A percentile compares a stretch with the other conserved stretches of the same genome.
phyloP scores from a whole-genome alignment of 2,888 invertebrate genomes.

The Drosophila putrida region DNA sequence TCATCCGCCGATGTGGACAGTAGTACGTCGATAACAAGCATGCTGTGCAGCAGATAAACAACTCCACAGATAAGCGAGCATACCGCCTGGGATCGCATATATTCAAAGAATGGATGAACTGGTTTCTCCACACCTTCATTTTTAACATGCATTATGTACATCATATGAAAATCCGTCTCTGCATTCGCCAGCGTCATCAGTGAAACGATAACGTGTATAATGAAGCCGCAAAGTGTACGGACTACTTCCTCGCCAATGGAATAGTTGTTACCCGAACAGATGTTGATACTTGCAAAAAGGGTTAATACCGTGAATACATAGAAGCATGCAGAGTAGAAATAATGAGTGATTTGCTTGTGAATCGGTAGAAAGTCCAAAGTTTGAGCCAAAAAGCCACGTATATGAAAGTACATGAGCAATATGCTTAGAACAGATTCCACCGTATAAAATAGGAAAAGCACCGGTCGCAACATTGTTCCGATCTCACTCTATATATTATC shows the following conservation, averaged over 20 bases:
- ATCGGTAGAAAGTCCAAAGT: background rate
- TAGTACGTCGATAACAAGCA: slow-evolving; percentile 51
- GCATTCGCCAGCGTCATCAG: slow-evolving; percentile 47
- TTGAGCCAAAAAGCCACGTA: slow-evolving; percentile 30
- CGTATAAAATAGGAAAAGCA: slow-evolving; percentile 54
- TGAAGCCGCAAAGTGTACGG: slow-evolving; percentile 20
- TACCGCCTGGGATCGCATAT: slow-evolving; percentile 45
- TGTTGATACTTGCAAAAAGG: slow-evolving; percentile 49
- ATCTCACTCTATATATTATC: background rate
- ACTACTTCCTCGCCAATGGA: slow-evolving; percentile 37
- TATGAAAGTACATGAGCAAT: slow-evolving; percentile 31
- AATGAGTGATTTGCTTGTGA: background rate
- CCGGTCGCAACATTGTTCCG: slow-evolving; percentile 30
- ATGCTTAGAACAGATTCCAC: slow-evolving; percentile 39
- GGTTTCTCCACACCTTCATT: slow-evolving; percentile 9
- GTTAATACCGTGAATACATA: slow-evolving; percentile 39
- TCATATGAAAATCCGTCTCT: slow-evolving; percentile 33
- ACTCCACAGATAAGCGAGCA: slow-evolving; percentile 27
- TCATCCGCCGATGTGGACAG: slow-evolving; percentile 36
- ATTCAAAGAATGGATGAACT: slow-evolving; percentile 42
- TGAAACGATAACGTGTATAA: slow-evolving; percentile 38
- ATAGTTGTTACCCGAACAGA: slow-evolving; percentile 42
- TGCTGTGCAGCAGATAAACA: slow-evolving; percentile 52
- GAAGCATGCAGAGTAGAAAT: slow-evolving; percentile 17
- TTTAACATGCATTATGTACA: slow-evolving; percentile 2